phyloP scores from a whole-genome alignment of 2,113 vertebrate species.

The Nerophis lumbriciformis region DNA sequence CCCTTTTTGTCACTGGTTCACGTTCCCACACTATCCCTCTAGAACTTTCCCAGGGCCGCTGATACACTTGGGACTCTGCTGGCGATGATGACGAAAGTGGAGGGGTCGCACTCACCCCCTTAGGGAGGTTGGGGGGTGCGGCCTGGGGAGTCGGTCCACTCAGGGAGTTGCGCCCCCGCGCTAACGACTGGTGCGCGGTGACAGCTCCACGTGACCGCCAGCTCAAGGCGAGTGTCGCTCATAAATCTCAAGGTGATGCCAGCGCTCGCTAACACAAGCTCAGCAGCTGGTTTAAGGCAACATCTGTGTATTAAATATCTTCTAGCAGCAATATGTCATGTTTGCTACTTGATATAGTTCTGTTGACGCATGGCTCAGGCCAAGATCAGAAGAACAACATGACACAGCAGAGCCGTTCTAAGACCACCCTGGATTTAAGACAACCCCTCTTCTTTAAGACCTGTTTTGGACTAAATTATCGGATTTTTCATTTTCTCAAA shows the following conservation, averaged over 20 bases:
- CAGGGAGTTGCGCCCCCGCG: conserved; percentile 48
- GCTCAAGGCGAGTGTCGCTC: conserved; percentile 32
- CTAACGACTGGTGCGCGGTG: conserved; percentile 9
- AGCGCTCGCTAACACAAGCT: not conserved
- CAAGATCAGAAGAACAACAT: no score
- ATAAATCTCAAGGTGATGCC: conserved; percentile 21
- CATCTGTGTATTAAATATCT: not conserved
- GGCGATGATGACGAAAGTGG: conserved; percentile 37
- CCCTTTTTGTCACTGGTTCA: conserved; percentile 47
- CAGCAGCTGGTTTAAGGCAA: conserved; percentile 8
- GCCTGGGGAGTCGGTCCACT: conserved; percentile 5
- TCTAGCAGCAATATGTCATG: not conserved
- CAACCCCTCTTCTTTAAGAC: no score
- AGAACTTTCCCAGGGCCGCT: conserved; percentile 65
- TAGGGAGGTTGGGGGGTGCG: conserved; percentile 3
- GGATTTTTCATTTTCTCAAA: no score
- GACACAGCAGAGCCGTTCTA: no score
- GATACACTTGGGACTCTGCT: conserved; percentile 58
- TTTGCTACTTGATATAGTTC: no score
- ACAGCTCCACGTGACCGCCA: conserved; percentile 23
- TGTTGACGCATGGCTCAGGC: no score
- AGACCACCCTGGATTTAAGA: no score
- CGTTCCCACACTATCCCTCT: conserved; percentile 63
- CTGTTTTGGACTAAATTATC: no score
- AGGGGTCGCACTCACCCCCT: conserved; percentile 48